Evolutionary conservation across 1,140 invertebrate genomes (phyloP).

Genomic region (Zeugodacus cucurbitae): DNA sequence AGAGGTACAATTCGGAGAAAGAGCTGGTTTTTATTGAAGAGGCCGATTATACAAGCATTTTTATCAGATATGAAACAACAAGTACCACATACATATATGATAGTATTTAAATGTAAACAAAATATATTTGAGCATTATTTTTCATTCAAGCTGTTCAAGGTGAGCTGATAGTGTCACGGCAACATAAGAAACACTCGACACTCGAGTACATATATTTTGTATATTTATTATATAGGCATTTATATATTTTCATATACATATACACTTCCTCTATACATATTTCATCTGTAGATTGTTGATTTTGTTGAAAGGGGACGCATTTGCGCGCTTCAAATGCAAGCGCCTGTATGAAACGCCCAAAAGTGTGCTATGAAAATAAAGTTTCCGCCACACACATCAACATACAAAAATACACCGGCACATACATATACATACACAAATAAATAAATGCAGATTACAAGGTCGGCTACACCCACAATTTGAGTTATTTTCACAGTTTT

Average conservation of each 20-base stretch:
- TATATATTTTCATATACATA: not conserved
- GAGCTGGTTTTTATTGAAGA: no score
- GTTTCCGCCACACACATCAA: not conserved
- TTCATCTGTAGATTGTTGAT: not conserved
- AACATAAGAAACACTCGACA: not conserved
- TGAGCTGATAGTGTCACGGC: not conserved
- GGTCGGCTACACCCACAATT: constrained; percentile 7
- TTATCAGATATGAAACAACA: no score
- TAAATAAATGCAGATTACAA: not conserved
- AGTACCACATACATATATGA: no score
- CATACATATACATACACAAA: not conserved
- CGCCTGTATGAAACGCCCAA: not conserved
- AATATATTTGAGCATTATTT: not conserved
- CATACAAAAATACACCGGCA: not conserved
- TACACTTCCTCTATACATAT: not conserved
- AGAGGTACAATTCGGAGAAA: no score
- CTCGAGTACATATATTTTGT: not conserved
- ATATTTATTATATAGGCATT: not conserved
- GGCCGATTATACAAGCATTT: no score
- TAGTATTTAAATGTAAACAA: no score
- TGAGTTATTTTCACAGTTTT: not conserved
- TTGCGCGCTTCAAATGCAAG: not conserved
- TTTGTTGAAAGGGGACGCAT: not conserved
- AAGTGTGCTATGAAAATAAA: not conserved
- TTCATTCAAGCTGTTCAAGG: not conserved